phyloP scores from a whole-genome alignment of 37 sponge, comb jelly and placozoan species.

The Aplysina aerophoba region DNA sequence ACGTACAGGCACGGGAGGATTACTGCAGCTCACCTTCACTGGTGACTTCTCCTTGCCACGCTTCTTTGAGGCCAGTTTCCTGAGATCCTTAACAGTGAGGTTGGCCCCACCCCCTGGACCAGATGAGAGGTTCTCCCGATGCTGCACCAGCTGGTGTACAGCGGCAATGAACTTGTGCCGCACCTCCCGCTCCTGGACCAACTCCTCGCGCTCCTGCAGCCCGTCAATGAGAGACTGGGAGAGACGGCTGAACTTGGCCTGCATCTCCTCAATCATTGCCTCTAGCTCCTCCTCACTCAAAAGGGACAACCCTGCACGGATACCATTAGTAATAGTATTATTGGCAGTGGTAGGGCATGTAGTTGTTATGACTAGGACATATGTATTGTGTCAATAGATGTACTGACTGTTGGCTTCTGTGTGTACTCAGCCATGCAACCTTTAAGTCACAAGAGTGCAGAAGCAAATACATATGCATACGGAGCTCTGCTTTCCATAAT shows the following conservation, averaged over 20 bases:
- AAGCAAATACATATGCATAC: too few relatives aligned
- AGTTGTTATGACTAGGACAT: neutral
- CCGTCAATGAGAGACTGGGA: conserved; percentile 53
- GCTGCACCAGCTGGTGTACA: conserved; percentile 29
- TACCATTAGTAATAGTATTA: neutral
- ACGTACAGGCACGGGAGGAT: too few relatives aligned
- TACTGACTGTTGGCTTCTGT: neutral
- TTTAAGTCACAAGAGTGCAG: too few relatives aligned
- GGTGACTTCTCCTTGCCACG: conserved; percentile 5
- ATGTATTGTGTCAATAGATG: neutral
- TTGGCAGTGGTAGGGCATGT: neutral
- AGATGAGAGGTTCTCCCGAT: neutral
- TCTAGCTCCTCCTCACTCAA: conserved; percentile 55
- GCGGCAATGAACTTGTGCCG: conserved; percentile 77
- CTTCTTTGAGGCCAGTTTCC: neutral
- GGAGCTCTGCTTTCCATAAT: too few relatives aligned
- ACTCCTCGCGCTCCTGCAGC: conserved; percentile 52
- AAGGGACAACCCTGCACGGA: conserved; percentile 53
- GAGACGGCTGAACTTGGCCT: conserved; percentile 47
- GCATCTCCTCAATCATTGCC: conserved; percentile 67
- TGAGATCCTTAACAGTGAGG: conserved; percentile 29
- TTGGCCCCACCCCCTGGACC: neutral
- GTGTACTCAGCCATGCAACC: too few relatives aligned
- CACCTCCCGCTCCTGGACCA: conserved; percentile 31
- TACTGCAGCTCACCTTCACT: neutral